Percentiles rank a stretch among this genome's conserved stretches.
Conservation (phyloP, 2,797 vertebrate genomes). For the Petrocephalus sullivani region DNA sequence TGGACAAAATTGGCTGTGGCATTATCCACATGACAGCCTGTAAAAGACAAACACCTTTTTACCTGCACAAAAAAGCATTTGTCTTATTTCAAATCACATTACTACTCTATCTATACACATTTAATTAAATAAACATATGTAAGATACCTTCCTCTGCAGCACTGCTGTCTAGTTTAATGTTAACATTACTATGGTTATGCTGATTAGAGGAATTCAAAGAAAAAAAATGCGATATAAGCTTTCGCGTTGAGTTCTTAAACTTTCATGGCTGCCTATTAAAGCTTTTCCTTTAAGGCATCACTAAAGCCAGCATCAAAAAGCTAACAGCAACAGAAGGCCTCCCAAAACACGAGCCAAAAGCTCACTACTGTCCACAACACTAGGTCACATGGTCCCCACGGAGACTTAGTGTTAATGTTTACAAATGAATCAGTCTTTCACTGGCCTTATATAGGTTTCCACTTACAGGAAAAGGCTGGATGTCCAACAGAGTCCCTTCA, state of each 20-base stretch:
- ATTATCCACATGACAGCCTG: slow-evolving; percentile 24
- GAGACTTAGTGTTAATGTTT: slow-evolving; percentile 3
- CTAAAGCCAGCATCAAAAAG: background rate
- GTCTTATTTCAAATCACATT: slow-evolving; percentile 17
- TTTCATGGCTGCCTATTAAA: background rate
- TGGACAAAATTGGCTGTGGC: slow-evolving; percentile 32
- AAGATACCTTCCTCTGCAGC: slow-evolving; percentile 4
- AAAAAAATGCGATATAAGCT: background rate
- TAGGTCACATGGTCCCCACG: background rate
- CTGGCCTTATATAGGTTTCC: background rate
- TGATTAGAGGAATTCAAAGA: background rate
- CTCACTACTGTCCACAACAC: background rate
- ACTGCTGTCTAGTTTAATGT: slow-evolving; percentile 19
- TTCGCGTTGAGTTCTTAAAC: background rate
- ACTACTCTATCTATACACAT: slow-evolving; percentile 5
- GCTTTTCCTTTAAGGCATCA: slow-evolving; percentile 7
- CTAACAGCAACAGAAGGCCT: background rate
- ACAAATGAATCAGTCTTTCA: background rate
- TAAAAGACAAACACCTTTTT: slow-evolving; percentile 10
- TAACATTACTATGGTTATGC: slow-evolving; percentile 3
- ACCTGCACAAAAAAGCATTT: slow-evolving; percentile 16
- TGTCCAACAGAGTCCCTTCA: background rate
- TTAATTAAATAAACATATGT: slow-evolving; percentile 22
- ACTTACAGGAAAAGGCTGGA: background rate
- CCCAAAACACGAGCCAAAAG: background rate